Evolutionary conservation across 1,140 invertebrate genomes (phyloP), one percentile per base, ranked within the genome.

Genomic region (Sesamia nonagrioides): DNA sequence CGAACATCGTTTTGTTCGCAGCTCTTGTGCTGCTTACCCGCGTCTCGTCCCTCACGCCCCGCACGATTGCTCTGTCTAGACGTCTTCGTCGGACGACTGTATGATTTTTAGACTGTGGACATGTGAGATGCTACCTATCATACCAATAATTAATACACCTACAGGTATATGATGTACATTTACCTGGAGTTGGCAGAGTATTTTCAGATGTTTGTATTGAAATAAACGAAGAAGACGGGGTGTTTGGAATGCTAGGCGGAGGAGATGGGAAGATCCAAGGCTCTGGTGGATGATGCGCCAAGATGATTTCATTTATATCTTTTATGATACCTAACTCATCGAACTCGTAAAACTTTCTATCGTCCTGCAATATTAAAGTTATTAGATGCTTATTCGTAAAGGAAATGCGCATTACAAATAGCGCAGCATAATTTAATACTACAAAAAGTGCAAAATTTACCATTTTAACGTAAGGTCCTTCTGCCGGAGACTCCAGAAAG

Each of bases 161-260:
- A 3, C 27, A 27, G 3, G 27, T 27, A 27, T 27, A 3, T 1
- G 3, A 27, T 27, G 3, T 27, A 42, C 5, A 45, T 9, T 72
- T 69, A 94, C 92, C 92, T 76, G 92, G 92, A 1, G 91, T 94
- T n/a, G 92, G 88, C 8, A 92, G 58, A 7, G 92, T 94, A 0
- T 89, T 88, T 9, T 89, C 86, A 0, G 92, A 93, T 15, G 92
- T 94, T 13, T 84, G 63, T 2, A 91, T 78, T 6, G 92, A 93
- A 48, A 92, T 18, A 77, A 94, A 94, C 0, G 88, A 89, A 0
- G 92, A 94, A 0, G 92, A 94, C 37, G 79, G 69, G 0, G 92
- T 94, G 15, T 89, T 82, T 0, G 82, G 66, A 13, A 83, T 84
- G 11, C 83, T 77, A 3, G 61, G 3, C 0, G 45, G 33, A 8